Evolutionary conservation across 1,140 invertebrate genomes (phyloP).

Genomic region (Drosophila paulistorum): DNA sequence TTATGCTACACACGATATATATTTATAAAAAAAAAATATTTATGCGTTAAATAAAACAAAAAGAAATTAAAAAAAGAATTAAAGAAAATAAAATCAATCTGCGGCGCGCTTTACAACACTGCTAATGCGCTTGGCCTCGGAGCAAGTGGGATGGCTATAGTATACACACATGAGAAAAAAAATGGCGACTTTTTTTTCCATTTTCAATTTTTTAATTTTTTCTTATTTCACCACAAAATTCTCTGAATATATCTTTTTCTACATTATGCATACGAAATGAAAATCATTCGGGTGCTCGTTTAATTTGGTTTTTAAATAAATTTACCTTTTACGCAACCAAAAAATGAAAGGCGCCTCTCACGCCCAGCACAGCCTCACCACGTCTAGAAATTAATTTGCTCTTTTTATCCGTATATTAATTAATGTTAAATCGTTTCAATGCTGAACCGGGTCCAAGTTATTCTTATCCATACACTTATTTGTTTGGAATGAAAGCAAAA

Average conservation of each 20-base stretch:
- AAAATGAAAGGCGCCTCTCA: conserved; percentile 55
- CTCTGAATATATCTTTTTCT: not conserved
- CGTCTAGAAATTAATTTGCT: not conserved
- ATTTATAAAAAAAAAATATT: conserved; percentile 16
- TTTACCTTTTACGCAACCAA: conserved; percentile 76
- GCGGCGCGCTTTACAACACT: conserved; percentile 56
- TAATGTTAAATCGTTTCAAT: not conserved
- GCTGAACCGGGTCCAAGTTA: conserved; percentile 21
- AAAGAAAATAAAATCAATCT: conserved; percentile 18
- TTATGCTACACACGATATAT: conserved; percentile 28
- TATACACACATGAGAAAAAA: conserved; percentile 66
- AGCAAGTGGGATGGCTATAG: conserved; percentile 44
- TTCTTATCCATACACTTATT: conserved; percentile 45
- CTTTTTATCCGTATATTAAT: conserved; percentile 1
- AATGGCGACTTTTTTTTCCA: conserved; percentile 72
- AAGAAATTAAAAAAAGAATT: not conserved
- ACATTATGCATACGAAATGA: not conserved
- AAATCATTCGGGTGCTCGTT: not conserved
- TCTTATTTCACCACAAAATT: not conserved
- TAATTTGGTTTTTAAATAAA: not conserved
- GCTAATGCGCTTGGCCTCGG: conserved; percentile 37
- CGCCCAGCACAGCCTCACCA: conserved; percentile 38
- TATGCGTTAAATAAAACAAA: conserved; percentile 23
- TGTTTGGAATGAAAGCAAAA: conserved; percentile 73
- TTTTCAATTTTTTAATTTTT: conserved; percentile 60